Percentiles rank a stretch among this genome's conserved stretches.
Conservation (phyloP, 2,888 invertebrate species). For the Biston stratarius region DNA sequence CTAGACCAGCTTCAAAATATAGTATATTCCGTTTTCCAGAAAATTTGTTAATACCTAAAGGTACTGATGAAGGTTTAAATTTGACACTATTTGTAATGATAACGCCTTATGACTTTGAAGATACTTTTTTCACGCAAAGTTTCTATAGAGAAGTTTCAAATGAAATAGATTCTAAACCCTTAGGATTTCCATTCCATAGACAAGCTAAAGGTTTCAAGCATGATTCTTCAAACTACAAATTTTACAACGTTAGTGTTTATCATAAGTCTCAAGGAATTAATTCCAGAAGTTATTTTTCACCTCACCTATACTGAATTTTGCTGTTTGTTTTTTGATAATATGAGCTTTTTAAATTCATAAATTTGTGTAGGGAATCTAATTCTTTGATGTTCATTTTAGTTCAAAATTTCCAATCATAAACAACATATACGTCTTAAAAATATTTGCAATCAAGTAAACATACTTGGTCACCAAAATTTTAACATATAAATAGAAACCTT, state of each 20-base stretch:
- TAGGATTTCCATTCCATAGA: conserved; percentile 80
- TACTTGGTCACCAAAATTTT: too few species aligned
- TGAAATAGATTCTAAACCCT: conserved; percentile 65
- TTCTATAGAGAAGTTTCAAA: conserved; percentile 55
- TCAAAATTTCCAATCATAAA: too few species aligned
- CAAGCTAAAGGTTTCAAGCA: conserved; percentile 54
- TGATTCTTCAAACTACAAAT: conserved; percentile 66
- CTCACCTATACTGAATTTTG: conserved; percentile 63
- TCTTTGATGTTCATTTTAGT: neutral
- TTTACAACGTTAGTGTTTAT: conserved; percentile 70
- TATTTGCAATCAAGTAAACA: too few species aligned
- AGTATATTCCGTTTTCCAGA: conserved; percentile 72
- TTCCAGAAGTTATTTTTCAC: conserved; percentile 62
- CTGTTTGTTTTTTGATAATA: neutral
- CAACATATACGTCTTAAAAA: too few species aligned
- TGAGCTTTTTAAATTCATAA: neutral
- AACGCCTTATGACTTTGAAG: conserved; percentile 55
- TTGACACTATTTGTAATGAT: conserved; percentile 75
- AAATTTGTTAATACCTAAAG: conserved; percentile 72
- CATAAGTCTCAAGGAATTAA: conserved; percentile 60
- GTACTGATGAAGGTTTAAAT: conserved; percentile 67
- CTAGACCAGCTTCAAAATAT: conserved; percentile 24
- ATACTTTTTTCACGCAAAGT: conserved; percentile 46
- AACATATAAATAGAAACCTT: too few species aligned
- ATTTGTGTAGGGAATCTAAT: neutral